A percentile compares a stretch with the other conserved stretches of the same genome.
These are phyloP conservation scores for Delphinapterus leucas DNA, from an alignment of 2,113 vertebrate genomes.

Conservation along the genomic window DNA sequence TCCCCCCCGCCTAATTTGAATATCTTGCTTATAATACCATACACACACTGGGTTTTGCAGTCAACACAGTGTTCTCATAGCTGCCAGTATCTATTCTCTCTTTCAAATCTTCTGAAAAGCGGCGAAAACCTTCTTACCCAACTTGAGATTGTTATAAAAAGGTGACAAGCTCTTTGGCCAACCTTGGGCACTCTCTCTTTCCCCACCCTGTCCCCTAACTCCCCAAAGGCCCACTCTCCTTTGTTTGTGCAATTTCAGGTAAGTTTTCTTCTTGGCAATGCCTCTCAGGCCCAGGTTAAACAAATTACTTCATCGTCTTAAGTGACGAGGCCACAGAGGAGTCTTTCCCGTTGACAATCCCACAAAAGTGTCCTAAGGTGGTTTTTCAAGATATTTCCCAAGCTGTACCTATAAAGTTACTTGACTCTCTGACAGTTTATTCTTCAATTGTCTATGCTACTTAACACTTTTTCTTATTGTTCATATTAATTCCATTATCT, in stretches of 20 bases:
- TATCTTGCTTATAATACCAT: neutral
- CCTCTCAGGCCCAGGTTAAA: neutral
- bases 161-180: neutral
- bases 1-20: neutral
- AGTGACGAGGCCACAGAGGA: neutral
- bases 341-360: neutral
- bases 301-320: neutral
- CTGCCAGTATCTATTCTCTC: neutral
- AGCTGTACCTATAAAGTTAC: neutral
- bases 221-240: neutral
- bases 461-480: constrained; percentile 31
- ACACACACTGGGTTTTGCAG: neutral
- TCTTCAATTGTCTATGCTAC: constrained; percentile 38
- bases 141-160: neutral
- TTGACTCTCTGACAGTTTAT: neutral
- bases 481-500: constrained; percentile 27
- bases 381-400: neutral
- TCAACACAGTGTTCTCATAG: neutral
- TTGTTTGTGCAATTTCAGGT: neutral
- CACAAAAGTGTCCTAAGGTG: neutral
- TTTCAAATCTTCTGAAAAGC: neutral
- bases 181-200: neutral
- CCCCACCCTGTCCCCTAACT: too few relatives aligned
- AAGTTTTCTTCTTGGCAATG: neutral
- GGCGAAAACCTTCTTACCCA: neutral